phyloP scores from a whole-genome alignment of 2,113 vertebrate genomes.

The Xiphias gladius region DNA sequence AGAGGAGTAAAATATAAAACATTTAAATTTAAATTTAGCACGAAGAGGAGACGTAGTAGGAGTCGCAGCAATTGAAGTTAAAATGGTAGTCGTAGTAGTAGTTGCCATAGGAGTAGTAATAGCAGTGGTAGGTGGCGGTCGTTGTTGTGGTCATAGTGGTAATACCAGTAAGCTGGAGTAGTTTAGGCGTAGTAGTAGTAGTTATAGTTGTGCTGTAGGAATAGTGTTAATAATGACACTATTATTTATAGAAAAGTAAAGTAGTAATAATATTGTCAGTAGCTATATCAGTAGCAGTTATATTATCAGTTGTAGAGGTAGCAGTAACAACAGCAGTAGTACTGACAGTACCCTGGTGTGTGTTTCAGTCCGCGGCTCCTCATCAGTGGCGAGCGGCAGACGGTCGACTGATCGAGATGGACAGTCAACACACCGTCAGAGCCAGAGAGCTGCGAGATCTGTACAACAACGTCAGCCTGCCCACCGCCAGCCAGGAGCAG shows the following conservation, averaged over 20 bases:
- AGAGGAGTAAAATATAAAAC: no score
- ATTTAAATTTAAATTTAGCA: no score
- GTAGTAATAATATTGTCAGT: background rate
- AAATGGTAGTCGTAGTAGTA: no score
- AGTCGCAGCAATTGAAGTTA: no score
- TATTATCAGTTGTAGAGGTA: no score
- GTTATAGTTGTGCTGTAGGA: no score
- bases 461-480: constrained; percentile 83
- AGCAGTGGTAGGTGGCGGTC: background rate
- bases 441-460: constrained; percentile 89
- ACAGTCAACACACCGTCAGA: constrained; percentile 86
- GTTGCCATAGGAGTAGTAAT: background rate
- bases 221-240: no score
- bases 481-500: constrained; percentile 82
- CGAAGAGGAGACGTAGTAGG: no score
- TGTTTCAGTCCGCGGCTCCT: constrained; percentile 87
- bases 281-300: background rate
- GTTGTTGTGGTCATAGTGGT: background rate
- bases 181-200: background rate
- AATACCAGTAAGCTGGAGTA: background rate
- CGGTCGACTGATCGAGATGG: constrained; percentile 87
- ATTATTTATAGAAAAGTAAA: no score
- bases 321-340: background rate
- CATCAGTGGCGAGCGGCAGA: constrained; percentile 86
- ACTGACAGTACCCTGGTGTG: background rate